phyloP scores from a whole-genome alignment of 2,113 vertebrate genomes.

The Grammomys surdaster region DNA sequence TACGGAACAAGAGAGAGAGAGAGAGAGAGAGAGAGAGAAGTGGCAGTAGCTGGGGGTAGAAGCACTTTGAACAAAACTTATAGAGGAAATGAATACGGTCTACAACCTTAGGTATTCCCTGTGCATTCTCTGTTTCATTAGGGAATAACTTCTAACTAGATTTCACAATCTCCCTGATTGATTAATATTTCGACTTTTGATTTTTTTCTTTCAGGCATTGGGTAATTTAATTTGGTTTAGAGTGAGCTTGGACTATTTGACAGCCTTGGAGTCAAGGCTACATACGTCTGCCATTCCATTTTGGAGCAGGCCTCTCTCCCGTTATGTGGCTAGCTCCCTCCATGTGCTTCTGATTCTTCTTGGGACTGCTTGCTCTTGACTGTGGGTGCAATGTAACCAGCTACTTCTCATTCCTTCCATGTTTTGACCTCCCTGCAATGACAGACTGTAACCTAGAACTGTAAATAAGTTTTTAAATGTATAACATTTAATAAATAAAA shows the following conservation, averaged over 20 bases:
- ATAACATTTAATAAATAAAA: constrained; percentile 21
- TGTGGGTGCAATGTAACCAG: not conserved
- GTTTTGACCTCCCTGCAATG: not conserved
- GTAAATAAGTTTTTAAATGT: not conserved
- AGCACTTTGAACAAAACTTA: not conserved
- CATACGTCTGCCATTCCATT: not conserved
- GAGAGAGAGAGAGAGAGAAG: not conserved
- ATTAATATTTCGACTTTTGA: constrained; percentile 26
- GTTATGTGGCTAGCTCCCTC: not conserved
- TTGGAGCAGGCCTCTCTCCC: not conserved
- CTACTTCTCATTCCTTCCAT: not conserved
- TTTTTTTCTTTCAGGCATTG: not conserved
- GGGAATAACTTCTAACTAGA: not conserved
- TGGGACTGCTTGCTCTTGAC: not conserved
- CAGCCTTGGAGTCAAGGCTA: not conserved
- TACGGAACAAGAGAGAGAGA: not conserved
- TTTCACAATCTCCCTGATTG: not conserved
- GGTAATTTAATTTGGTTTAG: constrained; percentile 47
- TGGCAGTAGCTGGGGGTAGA: not conserved
- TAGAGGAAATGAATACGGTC: not conserved
- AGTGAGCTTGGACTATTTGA: constrained; percentile 28
- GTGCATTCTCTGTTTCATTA: not conserved
- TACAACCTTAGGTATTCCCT: not conserved
- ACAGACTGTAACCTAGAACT: not conserved
- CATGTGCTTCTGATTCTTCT: not conserved